These are phyloP conservation scores for Tetranychus truncatus DNA, from an alignment of 2,888 invertebrate species.

Conservation along the genomic window DNA sequence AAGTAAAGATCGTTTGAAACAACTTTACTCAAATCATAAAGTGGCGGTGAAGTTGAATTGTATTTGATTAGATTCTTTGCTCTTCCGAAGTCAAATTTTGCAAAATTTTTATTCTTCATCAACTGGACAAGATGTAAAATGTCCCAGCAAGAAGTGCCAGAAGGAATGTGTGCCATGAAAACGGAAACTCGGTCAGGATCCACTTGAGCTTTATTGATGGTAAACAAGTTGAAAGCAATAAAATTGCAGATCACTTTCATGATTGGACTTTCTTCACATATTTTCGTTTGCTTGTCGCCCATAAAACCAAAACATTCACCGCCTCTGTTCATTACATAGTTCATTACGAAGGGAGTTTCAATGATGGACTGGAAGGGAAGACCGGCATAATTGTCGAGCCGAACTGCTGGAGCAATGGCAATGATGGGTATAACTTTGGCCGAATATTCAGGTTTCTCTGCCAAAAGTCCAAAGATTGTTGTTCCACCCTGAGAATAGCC, in stretches of 20 bases:
- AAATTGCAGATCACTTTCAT: neutral
- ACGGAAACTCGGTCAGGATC: constrained; percentile 2
- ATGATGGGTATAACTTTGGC: neutral
- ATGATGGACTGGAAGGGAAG: neutral
- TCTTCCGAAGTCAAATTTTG: constrained; percentile 15
- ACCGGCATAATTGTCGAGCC: neutral
- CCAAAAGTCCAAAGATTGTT: neutral
- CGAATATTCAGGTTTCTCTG: neutral
- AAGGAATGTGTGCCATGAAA: neutral
- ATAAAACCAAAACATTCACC: neutral
- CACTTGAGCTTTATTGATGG: neutral
- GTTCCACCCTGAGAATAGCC: constrained; percentile 1
- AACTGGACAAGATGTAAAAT: neutral
- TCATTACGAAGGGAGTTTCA: neutral
- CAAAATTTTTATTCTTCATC: constrained; percentile 8
- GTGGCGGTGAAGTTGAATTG: constrained; percentile 25
- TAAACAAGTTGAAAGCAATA: neutral
- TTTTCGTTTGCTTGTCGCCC: neutral
- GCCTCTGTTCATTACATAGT: neutral
- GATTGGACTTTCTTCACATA: neutral
- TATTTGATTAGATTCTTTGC: constrained; percentile 12
- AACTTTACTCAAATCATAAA: neutral
- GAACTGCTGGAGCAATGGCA: neutral
- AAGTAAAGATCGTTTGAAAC: neutral
- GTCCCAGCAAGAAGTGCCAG: neutral